Evolutionary conservation across 2,888 invertebrate species (phyloP).

Genomic region (Protodeltote pygarga): DNA sequence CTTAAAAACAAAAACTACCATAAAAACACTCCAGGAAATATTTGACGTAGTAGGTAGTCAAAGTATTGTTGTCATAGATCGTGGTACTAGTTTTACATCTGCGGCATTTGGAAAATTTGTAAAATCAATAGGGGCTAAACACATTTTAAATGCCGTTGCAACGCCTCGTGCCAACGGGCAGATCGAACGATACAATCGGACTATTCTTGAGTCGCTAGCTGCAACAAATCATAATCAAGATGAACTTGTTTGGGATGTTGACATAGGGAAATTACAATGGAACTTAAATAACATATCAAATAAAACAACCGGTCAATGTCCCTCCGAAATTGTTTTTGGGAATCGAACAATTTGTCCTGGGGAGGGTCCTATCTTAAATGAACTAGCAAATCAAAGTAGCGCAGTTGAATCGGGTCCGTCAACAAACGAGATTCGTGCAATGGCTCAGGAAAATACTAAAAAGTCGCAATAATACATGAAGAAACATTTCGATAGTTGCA

Average conservation of each 20-base stretch:
- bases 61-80: conserved; percentile 6
- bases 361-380: background rate
- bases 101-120: conserved; percentile 1
- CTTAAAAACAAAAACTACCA: background rate
- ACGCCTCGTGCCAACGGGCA: conserved; percentile 18
- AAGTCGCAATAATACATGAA: background rate
- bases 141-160: conserved; percentile 18
- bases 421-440: background rate
- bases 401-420: background rate
- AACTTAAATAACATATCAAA: background rate
- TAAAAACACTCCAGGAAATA: background rate
- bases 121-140: conserved; percentile 5
- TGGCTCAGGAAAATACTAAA: background rate
- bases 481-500: background rate
- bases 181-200: conserved; percentile 3
- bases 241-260: conserved; percentile 1
- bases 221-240: conserved; percentile 1
- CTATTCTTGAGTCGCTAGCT: conserved; percentile 11
- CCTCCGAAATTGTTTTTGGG: background rate
- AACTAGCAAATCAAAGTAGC: background rate
- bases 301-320: background rate
- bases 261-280: background rate
- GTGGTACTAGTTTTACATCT: conserved; percentile 12
- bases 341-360: background rate
- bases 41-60: conserved; percentile 5